Evolutionary conservation across 2,113 vertebrate species (phyloP).

Genomic region (Dipodomys ordii): DNA sequence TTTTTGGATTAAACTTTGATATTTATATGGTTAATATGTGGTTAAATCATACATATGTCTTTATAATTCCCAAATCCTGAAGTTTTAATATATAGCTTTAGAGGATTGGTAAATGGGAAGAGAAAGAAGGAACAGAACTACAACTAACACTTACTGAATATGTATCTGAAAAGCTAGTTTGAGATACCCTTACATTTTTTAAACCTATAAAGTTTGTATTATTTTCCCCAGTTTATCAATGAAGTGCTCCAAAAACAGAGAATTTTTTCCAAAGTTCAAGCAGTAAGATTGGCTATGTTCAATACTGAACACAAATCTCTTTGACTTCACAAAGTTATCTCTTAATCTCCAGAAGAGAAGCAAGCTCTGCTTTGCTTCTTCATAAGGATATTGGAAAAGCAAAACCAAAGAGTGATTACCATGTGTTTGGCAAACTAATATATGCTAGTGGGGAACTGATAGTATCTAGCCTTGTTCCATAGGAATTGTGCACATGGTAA

Average conservation of each 20-base stretch:
- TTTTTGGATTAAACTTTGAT: background rate
- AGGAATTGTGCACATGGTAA: background rate
- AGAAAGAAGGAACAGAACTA: background rate
- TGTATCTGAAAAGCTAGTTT: background rate
- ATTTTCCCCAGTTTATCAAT: background rate
- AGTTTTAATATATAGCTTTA: background rate
- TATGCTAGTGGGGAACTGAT: constrained; percentile 14
- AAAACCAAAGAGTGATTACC: background rate
- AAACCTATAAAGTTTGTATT: background rate
- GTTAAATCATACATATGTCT: background rate
- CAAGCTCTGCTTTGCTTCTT: background rate
- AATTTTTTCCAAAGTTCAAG: background rate
- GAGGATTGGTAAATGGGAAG: background rate
- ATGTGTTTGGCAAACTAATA: constrained; percentile 45
- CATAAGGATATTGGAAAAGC: background rate
- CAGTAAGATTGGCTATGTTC: background rate
- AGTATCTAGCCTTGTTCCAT: background rate
- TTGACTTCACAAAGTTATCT: background rate
- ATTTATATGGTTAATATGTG: background rate
- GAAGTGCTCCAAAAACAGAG: background rate
- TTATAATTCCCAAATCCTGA: background rate
- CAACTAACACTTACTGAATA: background rate
- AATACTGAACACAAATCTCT: constrained; percentile 21
- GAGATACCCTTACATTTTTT: background rate
- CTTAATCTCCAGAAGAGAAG: background rate